Percentiles rank a stretch among this genome's conserved stretches.
These are phyloP conservation scores for Platysternon megacephalum DNA, from an alignment of 2,113 vertebrate genomes.

Conservation along the genomic window DNA sequence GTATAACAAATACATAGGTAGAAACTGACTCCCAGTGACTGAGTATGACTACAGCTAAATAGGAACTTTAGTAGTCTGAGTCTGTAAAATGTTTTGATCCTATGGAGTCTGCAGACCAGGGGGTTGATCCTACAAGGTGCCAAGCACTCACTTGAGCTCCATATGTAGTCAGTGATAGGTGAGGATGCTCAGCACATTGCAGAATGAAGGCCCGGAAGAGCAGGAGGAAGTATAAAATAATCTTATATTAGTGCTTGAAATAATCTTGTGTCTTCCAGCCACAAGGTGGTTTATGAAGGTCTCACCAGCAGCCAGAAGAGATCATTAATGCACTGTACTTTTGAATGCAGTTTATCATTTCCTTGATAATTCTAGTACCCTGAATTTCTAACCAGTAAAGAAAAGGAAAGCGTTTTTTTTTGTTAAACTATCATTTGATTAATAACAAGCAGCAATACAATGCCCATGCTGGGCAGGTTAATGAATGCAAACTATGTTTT, in stretches of 20 bases:
- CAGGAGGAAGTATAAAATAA: conserved; percentile 30
- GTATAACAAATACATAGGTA: accelerated
- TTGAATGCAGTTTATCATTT: background rate
- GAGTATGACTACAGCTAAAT: background rate
- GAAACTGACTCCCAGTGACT: background rate
- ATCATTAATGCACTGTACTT: conserved; percentile 15
- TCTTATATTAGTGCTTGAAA: conserved; percentile 37
- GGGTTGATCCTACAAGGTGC: background rate
- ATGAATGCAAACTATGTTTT: conserved; percentile 54
- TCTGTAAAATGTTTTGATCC: conserved; percentile 7
- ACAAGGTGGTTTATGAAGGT: conserved; percentile 37
- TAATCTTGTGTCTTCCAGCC: conserved; percentile 28
- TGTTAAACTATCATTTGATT: conserved; percentile 64
- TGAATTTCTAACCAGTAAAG: conserved; percentile 20
- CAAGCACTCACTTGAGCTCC: background rate
- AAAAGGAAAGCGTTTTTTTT: conserved; percentile 9
- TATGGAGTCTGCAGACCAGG: background rate
- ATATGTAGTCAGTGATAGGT: background rate
- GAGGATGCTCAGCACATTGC: background rate
- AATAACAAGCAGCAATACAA: conserved; percentile 61
- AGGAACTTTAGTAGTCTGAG: background rate
- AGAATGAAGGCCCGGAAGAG: background rate
- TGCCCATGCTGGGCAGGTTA: conserved; percentile 48
- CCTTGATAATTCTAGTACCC: background rate
- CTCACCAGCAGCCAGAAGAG: conserved; percentile 20